These are phyloP conservation scores for Micoletzkya japonica DNA, from an alignment of 2,888 invertebrate species.

Conservation along the genomic window DNA sequence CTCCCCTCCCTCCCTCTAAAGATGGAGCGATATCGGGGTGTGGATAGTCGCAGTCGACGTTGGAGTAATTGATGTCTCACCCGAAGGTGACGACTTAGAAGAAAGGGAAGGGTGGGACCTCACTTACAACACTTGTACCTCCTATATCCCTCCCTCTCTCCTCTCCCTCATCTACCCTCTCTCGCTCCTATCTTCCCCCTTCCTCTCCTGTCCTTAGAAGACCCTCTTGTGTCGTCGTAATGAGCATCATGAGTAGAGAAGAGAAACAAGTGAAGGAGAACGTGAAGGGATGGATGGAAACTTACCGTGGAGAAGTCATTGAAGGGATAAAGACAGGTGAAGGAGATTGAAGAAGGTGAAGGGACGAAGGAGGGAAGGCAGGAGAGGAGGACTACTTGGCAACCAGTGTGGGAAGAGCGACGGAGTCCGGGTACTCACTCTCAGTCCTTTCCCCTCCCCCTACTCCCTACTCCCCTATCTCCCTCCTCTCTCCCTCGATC, in stretches of 20 bases:
- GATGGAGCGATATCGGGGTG: too few relatives aligned
- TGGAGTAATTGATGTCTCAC: too few relatives aligned
- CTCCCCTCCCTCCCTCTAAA: too few relatives aligned
- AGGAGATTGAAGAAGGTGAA: background rate
- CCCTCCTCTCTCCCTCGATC: conserved; percentile 9
- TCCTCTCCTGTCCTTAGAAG: background rate
- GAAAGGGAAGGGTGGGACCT: too few relatives aligned
- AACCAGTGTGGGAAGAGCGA: background rate
- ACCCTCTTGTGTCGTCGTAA: background rate
- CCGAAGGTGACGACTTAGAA: too few relatives aligned
- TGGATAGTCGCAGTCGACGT: too few relatives aligned
- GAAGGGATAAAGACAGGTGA: background rate
- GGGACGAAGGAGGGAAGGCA: background rate
- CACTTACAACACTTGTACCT: too few relatives aligned
- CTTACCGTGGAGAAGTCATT: background rate
- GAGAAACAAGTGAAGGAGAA: background rate
- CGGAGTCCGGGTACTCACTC: background rate
- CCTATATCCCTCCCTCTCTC: too few relatives aligned
- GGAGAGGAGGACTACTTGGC: background rate
- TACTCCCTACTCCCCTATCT: background rate
- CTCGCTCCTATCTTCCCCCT: too few relatives aligned
- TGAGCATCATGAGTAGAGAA: background rate
- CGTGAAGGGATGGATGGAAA: conserved; percentile 1
- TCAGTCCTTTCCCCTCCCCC: background rate
- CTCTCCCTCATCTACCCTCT: too few relatives aligned